These are phyloP conservation scores for Cebus imitator DNA, from an alignment of 2,113 vertebrate species.

Conservation along the genomic window DNA sequence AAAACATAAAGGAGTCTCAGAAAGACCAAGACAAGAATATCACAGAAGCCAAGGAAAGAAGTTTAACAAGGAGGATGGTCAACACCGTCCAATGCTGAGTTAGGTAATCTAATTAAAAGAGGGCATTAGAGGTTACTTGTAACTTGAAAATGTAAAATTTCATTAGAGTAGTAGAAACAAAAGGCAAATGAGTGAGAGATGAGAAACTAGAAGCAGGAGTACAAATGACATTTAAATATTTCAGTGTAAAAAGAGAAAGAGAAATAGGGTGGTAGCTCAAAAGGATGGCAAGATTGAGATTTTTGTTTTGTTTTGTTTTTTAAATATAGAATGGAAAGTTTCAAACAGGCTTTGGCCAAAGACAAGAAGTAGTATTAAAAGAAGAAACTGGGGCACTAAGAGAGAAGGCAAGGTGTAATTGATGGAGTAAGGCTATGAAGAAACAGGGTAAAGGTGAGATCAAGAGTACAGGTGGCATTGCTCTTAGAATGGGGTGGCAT, in stretches of 20 bases:
- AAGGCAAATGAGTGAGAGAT: not conserved
- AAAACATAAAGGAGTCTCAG: not conserved
- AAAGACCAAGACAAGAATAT: not conserved
- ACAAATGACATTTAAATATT: not conserved
- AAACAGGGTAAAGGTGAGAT: not conserved
- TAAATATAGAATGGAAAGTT: not conserved
- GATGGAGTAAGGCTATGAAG: not conserved
- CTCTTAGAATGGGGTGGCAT: not conserved
- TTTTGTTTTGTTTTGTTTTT: not conserved
- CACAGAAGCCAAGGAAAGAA: not conserved
- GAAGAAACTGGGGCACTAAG: not conserved
- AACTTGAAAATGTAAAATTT: not conserved
- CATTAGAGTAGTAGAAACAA: not conserved
- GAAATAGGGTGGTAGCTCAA: not conserved
- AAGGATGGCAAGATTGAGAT: not conserved
- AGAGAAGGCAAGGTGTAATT: not conserved
- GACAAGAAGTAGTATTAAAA: not conserved
- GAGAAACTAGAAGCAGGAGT: not conserved
- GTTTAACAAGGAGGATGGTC: not conserved
- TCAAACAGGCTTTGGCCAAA: not conserved
- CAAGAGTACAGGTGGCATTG: not conserved
- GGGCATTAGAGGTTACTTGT: not conserved
- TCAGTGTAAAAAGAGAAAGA: not conserved
- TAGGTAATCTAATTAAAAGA: not conserved
- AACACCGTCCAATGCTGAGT: not conserved